Evolutionary conservation across 2,888 invertebrate genomes (phyloP).

Genomic region (Autographa gamma): DNA sequence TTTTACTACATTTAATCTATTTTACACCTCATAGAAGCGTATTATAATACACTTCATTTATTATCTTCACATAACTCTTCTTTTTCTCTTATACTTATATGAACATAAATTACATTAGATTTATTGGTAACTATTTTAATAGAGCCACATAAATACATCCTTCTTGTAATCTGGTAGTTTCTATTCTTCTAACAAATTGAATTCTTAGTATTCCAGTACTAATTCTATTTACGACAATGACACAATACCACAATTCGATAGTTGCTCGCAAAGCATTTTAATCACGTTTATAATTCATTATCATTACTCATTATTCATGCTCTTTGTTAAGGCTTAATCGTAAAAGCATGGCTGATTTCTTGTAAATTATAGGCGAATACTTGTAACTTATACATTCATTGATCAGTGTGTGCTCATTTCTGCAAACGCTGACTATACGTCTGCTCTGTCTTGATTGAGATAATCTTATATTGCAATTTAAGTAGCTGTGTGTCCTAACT

Average conservation of each 20-base stretch:
- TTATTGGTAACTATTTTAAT: neutral
- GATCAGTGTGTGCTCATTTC: neutral
- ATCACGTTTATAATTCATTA: conserved; percentile 41
- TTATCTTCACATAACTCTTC: neutral
- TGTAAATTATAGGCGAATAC: conserved; percentile 7
- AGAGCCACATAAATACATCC: too few species aligned
- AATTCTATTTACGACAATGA: conserved; percentile 40
- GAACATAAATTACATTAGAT: neutral
- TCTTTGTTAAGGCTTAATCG: conserved; percentile 31
- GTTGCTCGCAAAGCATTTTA: conserved; percentile 25
- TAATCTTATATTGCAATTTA: conserved; percentile 6
- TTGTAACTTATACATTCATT: neutral
- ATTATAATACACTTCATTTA: too few species aligned
- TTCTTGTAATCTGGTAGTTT: neutral
- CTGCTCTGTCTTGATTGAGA: neutral
- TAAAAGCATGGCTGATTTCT: conserved; percentile 14
- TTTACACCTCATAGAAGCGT: neutral
- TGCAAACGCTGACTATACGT: neutral
- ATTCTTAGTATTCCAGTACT: neutral
- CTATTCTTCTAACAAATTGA: neutral
- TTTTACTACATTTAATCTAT: conserved; percentile 28
- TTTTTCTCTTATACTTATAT: neutral
- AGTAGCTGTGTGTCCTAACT: conserved; percentile 7
- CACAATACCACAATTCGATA: conserved; percentile 33
- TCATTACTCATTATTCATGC: conserved; percentile 31